Conservation (phyloP, 2,888 invertebrate species). For the Aphelenchoides bicaudatus region DNA sequence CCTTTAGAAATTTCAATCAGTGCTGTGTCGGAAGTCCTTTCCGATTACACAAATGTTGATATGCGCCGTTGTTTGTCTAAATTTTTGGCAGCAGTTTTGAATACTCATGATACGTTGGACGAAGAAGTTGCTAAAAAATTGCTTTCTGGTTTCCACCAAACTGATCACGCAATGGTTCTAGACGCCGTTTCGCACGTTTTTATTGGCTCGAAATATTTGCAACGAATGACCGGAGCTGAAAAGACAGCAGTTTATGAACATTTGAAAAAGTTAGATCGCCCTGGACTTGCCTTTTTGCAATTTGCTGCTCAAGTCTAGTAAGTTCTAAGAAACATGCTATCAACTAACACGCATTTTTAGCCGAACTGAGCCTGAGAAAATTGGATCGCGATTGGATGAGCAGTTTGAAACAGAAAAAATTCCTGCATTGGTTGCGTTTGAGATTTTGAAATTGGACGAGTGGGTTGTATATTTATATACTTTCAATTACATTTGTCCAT, state of each 20-base stretch:
- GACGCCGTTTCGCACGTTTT: slow-evolving; percentile 1
- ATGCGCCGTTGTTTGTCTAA: not conserved
- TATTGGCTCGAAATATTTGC: not conserved
- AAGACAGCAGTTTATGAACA: not conserved
- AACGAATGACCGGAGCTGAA: not conserved
- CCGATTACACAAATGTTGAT: slow-evolving; percentile 9
- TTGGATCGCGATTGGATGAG: not conserved
- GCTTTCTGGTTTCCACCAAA: slow-evolving; percentile 1
- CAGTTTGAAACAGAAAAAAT: not conserved
- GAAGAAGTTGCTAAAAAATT: not conserved
- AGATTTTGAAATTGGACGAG: slow-evolving; percentile 6
- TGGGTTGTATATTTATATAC: not conserved
- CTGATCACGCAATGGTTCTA: slow-evolving; percentile 5
- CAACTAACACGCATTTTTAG: too few species aligned
- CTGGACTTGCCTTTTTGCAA: not conserved
- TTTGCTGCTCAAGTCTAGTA: slow-evolving; percentile 5
- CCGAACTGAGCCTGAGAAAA: slow-evolving; percentile 5
- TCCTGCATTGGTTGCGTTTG: not conserved
- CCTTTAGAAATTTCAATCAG: not conserved
- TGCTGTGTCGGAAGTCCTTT: not conserved
- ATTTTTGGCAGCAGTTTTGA: not conserved
- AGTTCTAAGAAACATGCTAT: too few species aligned
- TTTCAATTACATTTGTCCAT: too few species aligned
- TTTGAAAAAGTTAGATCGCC: slow-evolving; percentile 1
- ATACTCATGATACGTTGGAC: not conserved